Percentiles rank a stretch among this genome's conserved stretches.
Conservation (phyloP, 2,797 vertebrate species). For the Perodicticus potto region DNA sequence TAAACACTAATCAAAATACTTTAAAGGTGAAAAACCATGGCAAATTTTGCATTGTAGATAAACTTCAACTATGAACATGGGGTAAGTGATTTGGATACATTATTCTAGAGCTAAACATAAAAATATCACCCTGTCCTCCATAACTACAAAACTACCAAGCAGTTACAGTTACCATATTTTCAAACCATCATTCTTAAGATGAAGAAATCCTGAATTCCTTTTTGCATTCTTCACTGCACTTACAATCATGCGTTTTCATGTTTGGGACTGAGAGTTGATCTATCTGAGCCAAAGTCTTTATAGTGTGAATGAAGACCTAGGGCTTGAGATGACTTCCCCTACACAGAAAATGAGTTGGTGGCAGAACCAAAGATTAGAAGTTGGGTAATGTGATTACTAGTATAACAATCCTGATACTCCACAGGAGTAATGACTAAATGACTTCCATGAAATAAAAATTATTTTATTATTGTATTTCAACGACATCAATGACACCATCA, state of each 20-base stretch:
- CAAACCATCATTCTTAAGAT: not conserved
- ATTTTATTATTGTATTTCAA: not conserved
- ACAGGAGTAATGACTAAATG: constrained; percentile 11
- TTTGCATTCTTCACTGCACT: not conserved
- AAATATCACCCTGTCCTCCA: not conserved
- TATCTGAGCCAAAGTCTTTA: not conserved
- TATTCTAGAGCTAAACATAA: constrained; percentile 53
- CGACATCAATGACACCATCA: not conserved
- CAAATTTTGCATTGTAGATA: constrained; percentile 31
- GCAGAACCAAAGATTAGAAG: not conserved
- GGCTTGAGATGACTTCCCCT: not conserved
- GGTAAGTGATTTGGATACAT: constrained; percentile 45
- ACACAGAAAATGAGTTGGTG: not conserved
- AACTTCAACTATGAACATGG: constrained; percentile 28
- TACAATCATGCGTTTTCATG: not conserved
- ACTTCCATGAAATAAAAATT: not conserved
- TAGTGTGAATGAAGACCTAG: not conserved
- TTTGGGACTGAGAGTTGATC: constrained; percentile 11
- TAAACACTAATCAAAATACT: constrained; percentile 56
- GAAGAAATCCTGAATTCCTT: not conserved
- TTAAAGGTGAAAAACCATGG: constrained; percentile 43
- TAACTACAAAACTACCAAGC: not conserved
- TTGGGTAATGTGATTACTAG: not conserved
- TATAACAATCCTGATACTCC: not conserved
- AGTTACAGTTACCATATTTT: not conserved